These are phyloP conservation scores for Anagrus nilaparvatae DNA, from an alignment of 1,140 invertebrate species.

Conservation along the genomic window DNA sequence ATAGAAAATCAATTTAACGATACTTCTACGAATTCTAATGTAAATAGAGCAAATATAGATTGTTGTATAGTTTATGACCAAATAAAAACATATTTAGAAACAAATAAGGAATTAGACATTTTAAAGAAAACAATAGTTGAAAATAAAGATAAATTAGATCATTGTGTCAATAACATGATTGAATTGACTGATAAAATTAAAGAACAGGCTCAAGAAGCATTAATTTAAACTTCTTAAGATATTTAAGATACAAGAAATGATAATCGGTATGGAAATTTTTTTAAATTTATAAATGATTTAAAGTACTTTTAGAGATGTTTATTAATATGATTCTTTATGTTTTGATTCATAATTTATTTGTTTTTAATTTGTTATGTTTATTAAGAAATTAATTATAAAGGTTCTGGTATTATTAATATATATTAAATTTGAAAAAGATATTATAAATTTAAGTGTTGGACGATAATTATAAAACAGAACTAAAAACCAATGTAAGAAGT, in stretches of 20 bases:
- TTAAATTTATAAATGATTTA: background rate
- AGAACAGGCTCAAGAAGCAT: conserved; percentile 32
- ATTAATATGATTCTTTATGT: conserved; percentile 4
- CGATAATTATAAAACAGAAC: no score
- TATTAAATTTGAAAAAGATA: no score
- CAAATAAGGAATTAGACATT: conserved; percentile 25
- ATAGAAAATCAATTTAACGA: conserved; percentile 18
- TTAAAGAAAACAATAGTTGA: conserved; percentile 22
- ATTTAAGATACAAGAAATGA: background rate
- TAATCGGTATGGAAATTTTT: background rate
- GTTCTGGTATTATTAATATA: no score
- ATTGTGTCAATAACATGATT: conserved; percentile 25
- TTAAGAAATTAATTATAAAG: no score
- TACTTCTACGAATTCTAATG: conserved; percentile 17
- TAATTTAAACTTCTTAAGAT: no score
- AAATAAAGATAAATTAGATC: conserved; percentile 21
- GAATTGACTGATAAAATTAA: conserved; percentile 31
- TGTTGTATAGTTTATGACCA: conserved; percentile 26
- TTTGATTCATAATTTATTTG: no score
- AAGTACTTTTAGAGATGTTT: background rate
- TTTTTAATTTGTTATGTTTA: no score
- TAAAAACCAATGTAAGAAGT: no score
- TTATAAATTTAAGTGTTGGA: no score
- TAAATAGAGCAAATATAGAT: conserved; percentile 16
- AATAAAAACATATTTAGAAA: conserved; percentile 28